phyloP scores from a whole-genome alignment of 2,888 invertebrate species.

The Scaptomyza polygonia region DNA sequence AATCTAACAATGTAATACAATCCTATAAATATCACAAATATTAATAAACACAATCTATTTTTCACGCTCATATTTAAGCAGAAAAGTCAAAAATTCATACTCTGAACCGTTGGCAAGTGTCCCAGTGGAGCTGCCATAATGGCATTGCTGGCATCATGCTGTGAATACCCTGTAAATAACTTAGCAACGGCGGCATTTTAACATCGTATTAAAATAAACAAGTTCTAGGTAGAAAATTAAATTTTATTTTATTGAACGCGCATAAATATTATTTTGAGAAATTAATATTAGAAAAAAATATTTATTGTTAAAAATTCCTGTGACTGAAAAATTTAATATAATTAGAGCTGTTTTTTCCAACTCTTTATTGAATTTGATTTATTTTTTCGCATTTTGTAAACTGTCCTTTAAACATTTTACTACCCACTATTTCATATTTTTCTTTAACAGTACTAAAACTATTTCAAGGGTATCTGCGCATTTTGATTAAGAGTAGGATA shows the following conservation, averaged over 20 bases:
- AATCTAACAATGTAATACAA: no score
- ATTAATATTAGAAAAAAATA: no score
- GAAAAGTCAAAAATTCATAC: background rate
- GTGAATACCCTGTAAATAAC: background rate
- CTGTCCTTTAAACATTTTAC: no score
- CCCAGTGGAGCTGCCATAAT: background rate
- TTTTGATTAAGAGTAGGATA: background rate
- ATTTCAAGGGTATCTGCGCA: background rate
- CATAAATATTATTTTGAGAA: no score
- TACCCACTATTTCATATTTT: background rate
- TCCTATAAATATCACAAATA: background rate
- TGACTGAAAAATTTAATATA: no score
- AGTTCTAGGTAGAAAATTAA: no score
- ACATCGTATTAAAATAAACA: no score
- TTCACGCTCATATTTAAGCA: background rate
- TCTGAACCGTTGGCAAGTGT: background rate
- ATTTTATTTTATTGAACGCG: no score
- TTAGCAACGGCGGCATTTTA: background rate
- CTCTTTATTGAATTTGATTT: no score
- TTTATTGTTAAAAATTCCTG: no score
- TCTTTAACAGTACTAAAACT: background rate
- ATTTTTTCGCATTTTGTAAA: no score
- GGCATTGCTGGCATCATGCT: background rate
- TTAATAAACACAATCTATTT: background rate
- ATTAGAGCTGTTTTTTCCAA: no score